phyloP scores from a whole-genome alignment of 2,888 invertebrate genomes.

The Malthinus seriepunctatus region DNA sequence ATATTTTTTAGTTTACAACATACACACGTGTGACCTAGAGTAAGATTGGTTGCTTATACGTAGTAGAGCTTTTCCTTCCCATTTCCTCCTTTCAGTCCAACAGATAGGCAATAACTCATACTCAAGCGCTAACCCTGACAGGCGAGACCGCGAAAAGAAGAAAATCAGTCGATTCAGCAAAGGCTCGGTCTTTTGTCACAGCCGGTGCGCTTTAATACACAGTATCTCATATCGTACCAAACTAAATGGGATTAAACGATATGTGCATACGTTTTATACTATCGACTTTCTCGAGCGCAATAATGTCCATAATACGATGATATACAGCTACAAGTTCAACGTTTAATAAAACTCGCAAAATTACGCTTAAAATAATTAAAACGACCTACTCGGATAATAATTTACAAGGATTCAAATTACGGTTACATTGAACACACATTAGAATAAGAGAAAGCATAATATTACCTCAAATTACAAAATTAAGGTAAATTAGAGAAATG shows the following conservation, averaged over 20 bases:
- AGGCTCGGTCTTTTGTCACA: slow-evolving; percentile 57
- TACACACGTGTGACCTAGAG: slow-evolving; percentile 37
- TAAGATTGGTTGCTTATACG: slow-evolving; percentile 37
- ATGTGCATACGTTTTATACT: slow-evolving; percentile 48
- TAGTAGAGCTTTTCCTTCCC: slow-evolving; percentile 49
- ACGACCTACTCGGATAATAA: slow-evolving; percentile 5
- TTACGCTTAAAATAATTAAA: neutral
- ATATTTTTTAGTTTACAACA: slow-evolving; percentile 7
- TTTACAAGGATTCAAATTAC: neutral
- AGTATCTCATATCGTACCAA: slow-evolving; percentile 34
- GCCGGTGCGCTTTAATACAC: slow-evolving; percentile 58
- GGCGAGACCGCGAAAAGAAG: slow-evolving; percentile 46
- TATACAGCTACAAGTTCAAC: slow-evolving; percentile 43
- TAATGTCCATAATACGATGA: slow-evolving; percentile 51
- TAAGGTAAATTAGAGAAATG: no score
- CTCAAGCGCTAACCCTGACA: slow-evolving; percentile 45
- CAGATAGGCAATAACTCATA: slow-evolving; percentile 54
- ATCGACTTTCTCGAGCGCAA: slow-evolving; percentile 53
- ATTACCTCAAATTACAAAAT: no score
- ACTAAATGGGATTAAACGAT: slow-evolving; percentile 43
- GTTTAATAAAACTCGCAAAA: slow-evolving; percentile 6
- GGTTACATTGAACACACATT: no score
- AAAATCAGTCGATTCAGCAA: slow-evolving; percentile 60
- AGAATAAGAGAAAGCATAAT: no score
- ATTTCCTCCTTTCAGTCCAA: slow-evolving; percentile 51